phyloP scores from a whole-genome alignment of 2,888 invertebrate species.

The Terebella lapidaria region DNA sequence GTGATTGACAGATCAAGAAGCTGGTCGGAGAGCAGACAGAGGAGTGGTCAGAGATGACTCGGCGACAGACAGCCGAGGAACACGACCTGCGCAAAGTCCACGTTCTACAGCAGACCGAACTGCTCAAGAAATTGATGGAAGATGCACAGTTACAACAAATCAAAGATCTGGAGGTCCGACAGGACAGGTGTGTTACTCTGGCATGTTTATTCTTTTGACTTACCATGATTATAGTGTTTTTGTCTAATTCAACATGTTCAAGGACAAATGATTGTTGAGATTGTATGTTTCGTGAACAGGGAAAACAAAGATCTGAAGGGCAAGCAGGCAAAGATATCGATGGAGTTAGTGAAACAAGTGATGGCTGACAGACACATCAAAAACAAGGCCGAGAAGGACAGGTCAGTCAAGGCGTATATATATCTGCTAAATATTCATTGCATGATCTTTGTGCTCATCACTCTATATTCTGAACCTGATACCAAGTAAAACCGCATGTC shows the following conservation, averaged over 20 bases:
- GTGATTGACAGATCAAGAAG: conserved; percentile 52
- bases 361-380: conserved; percentile 90
- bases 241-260: too few relatives aligned
- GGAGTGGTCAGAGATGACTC: conserved; percentile 90
- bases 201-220: too few relatives aligned
- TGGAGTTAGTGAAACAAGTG: conserved; percentile 94
- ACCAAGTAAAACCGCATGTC: not conserved
- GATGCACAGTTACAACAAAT: conserved; percentile 71
- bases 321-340: conserved; percentile 90
- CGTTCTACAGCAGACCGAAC: conserved; percentile 75
- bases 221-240: too few relatives aligned
- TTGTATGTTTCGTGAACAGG: too few relatives aligned
- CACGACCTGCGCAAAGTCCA: conserved; percentile 67
- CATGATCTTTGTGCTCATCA: not conserved
- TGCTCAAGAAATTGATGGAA: conserved; percentile 87
- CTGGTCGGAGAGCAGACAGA: conserved; percentile 87
- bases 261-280: too few relatives aligned
- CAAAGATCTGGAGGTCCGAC: conserved; percentile 83
- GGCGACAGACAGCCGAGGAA: conserved; percentile 74
- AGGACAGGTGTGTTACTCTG: conserved; percentile 65
- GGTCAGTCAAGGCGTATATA: conserved; percentile 35
- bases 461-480: not conserved
- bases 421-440: too few relatives aligned
- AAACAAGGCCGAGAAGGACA: conserved; percentile 94
- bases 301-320: conserved; percentile 94